Evolutionary conservation across 2,888 invertebrate species (phyloP).

Genomic region (Pollenia amentaria): DNA sequence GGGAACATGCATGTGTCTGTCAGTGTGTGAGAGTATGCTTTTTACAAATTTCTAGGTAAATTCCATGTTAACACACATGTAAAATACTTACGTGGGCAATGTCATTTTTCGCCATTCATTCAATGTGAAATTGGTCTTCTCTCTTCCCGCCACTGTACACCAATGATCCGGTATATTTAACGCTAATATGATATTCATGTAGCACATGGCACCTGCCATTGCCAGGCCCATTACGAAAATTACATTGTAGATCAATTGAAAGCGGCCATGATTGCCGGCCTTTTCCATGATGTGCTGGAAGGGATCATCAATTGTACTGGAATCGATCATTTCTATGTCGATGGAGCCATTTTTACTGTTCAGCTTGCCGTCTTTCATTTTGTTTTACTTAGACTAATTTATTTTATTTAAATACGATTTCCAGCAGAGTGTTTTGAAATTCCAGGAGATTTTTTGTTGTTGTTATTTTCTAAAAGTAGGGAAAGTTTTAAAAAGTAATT

Average conservation of each 20-base stretch:
- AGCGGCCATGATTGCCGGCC: conserved; percentile 86
- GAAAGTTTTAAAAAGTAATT: background rate
- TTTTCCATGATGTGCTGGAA: conserved; percentile 86
- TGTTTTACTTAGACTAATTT: background rate
- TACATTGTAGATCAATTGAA: conserved; percentile 85
- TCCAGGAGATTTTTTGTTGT: background rate
- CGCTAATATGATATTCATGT: conserved; percentile 86
- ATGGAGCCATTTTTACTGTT: conserved; percentile 38
- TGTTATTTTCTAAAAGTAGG: background rate
- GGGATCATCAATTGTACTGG: conserved; percentile 79
- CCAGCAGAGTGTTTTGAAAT: background rate
- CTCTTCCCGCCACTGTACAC: conserved; percentile 86
- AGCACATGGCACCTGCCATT: conserved; percentile 85
- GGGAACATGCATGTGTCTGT: background rate
- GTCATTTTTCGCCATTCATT: conserved; percentile 86
- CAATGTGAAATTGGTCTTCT: conserved; percentile 84
- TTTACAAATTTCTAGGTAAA: conserved; percentile 10
- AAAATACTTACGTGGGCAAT: conserved; percentile 85
- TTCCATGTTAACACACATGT: conserved; percentile 19
- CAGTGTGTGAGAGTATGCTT: background rate
- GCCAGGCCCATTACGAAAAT: conserved; percentile 85
- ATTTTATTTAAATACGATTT: background rate
- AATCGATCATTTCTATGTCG: conserved; percentile 40
- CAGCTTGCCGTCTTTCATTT: conserved; percentile 61
- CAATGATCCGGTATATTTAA: conserved; percentile 86